phyloP scores from a whole-genome alignment of 2,888 invertebrate species.

The Escarpia spicata region DNA sequence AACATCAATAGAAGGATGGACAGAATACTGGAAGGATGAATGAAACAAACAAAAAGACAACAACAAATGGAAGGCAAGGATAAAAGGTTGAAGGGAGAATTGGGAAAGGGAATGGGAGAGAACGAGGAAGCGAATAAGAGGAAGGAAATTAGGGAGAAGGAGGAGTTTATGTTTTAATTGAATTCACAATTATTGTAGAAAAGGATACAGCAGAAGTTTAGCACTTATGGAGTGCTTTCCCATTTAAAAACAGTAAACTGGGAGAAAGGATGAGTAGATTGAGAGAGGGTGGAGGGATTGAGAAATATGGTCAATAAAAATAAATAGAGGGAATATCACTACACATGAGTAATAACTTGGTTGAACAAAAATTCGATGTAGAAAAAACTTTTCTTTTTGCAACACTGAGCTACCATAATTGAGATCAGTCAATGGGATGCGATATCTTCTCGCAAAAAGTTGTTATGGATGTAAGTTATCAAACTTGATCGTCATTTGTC shows the following conservation, averaged over 20 bases:
- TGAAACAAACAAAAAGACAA: neutral
- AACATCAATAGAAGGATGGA: neutral
- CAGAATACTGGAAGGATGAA: neutral
- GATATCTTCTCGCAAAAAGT: neutral
- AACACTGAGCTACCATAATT: too few species aligned
- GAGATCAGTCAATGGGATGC: neutral
- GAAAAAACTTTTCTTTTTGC: neutral
- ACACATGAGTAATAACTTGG: too few species aligned
- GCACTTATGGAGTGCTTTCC: too few species aligned
- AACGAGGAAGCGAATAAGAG: neutral
- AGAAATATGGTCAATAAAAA: too few species aligned
- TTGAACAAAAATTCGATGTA: too few species aligned
- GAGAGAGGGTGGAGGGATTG: too few species aligned
- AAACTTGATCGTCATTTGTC: neutral
- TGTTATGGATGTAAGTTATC: neutral
- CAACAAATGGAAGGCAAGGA: neutral
- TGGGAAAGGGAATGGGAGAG: neutral
- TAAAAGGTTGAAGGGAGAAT: neutral
- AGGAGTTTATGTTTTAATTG: too few species aligned
- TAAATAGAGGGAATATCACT: too few species aligned
- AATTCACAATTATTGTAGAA: too few species aligned
- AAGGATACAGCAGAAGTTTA: too few species aligned
- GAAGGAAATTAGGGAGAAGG: neutral
- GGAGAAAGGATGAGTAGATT: too few species aligned
- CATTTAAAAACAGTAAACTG: too few species aligned